Evolutionary conservation across 2,888 invertebrate species (phyloP), one percentile per base, ranked within the genome.

Genomic region (Chelonus formosanus): DNA sequence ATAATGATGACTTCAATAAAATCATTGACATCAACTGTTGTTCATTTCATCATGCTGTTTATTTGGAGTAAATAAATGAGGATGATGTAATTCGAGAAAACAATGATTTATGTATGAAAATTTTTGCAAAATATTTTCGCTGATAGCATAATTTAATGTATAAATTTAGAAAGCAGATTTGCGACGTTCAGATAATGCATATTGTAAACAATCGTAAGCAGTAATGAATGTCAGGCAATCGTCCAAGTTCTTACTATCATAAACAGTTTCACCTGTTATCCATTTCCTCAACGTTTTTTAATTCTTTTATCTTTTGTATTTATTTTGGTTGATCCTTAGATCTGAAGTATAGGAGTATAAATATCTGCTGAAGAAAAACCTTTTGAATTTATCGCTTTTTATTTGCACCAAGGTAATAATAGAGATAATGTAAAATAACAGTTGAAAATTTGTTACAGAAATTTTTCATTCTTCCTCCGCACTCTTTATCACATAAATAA

Each of bases 201-300:
- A 32, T 32, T 52, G 52, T 52, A 52, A 52, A 52, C 52, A 52
- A 52, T 34, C 52, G 52, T 52, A 52, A 52, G 52, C 52, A 52
- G 52, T 32, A 52, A 8, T 52, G 52, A 52, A 52, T 52, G 20
- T 52, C 32, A 32, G 52, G 52, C 52, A 34, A 31, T 52, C 6
- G 8, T 52, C 34, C 52, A 52, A 52, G 52, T 52, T 32, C 32
- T 32, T 32, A 52, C 34, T 32, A 32, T 32, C 34, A 32, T 52
- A 34, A 52, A 52, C 52, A 52, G 8, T 52, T 32, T 32, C 52
- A 52, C 34, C 32, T 52, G 34, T 52, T 52, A n/a, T 52, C 8
- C 40, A 40, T 34, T 31, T 52, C 32, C 52, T 8, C 4, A 52
- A 32, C 34, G 5, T 7, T 52, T 32, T 34, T 31, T 4, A 8